Conservation (phyloP, 2,888 invertebrate genomes). For the Sarcophaga caerulescens region DNA sequence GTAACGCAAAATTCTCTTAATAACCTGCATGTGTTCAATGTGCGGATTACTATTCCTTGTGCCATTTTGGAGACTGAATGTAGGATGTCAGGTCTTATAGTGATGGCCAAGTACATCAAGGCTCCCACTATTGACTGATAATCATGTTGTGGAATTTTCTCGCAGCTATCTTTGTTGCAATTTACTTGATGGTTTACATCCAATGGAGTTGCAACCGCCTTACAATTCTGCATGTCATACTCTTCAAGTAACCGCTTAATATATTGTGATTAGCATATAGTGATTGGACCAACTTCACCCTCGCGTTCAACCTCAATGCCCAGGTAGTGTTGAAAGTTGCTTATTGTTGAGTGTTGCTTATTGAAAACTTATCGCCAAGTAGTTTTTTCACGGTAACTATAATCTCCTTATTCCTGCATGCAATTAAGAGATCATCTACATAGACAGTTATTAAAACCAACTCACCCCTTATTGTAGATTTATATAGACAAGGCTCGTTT, state of each 20-base stretch:
- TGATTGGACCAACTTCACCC: neutral
- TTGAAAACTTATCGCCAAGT: no score
- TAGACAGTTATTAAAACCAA: no score
- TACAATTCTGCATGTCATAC: neutral
- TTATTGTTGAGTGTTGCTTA: no score
- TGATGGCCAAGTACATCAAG: neutral
- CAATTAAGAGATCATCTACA: no score
- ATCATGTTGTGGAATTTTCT: neutral
- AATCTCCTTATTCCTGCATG: no score
- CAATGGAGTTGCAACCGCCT: slow-evolving; percentile 2
- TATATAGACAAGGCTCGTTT: no score
- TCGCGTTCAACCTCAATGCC: no score
- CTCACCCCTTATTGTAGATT: slow-evolving; percentile 3
- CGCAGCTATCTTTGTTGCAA: neutral
- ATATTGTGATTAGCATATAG: neutral
- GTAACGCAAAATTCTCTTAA: neutral
- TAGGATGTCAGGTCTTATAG: neutral
- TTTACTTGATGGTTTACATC: neutral
- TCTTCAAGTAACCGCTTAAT: neutral
- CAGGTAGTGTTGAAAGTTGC: no score
- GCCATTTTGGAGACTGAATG: neutral
- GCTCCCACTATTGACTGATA: neutral
- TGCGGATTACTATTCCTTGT: neutral
- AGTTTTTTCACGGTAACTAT: no score
- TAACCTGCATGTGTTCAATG: neutral